A percentile compares a stretch with the other conserved stretches of the same genome.
phyloP scores from a whole-genome alignment of 2,888 invertebrate species.

The Papilio protenor region DNA sequence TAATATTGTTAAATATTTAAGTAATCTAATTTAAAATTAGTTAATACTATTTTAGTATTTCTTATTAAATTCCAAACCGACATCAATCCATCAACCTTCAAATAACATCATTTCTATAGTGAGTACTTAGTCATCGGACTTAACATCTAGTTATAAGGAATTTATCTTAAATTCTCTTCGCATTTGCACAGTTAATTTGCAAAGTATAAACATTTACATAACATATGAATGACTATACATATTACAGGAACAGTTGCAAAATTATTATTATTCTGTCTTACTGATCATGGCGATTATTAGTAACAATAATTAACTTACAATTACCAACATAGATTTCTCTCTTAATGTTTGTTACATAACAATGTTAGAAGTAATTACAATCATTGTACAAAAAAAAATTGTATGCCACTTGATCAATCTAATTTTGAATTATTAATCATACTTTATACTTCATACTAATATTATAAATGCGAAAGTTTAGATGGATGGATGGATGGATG shows the following conservation, averaged over 20 bases:
- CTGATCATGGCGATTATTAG: neutral
- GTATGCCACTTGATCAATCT: neutral
- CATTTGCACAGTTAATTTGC: neutral
- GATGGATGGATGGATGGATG: no score
- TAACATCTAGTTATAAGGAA: neutral
- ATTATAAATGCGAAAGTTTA: no score
- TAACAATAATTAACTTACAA: slow-evolving; percentile 11
- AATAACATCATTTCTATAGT: neutral
- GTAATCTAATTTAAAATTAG: no score
- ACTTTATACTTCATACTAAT: no score
- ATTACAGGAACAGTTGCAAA: neutral
- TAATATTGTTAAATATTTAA: no score
- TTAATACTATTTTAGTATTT: neutral
- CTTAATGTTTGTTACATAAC: neutral
- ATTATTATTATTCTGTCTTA: neutral
- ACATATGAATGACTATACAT: neutral
- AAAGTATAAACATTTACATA: neutral
- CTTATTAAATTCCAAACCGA: neutral
- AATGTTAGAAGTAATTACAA: slow-evolving; percentile 2
- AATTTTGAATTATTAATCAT: neutral
- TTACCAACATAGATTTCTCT: neutral
- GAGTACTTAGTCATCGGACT: neutral
- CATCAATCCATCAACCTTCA: neutral
- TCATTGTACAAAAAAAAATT: neutral
- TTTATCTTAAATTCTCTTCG: neutral